Evolutionary conservation across 2,113 vertebrate species (phyloP).

Genomic region (Struthidea cinerea): DNA sequence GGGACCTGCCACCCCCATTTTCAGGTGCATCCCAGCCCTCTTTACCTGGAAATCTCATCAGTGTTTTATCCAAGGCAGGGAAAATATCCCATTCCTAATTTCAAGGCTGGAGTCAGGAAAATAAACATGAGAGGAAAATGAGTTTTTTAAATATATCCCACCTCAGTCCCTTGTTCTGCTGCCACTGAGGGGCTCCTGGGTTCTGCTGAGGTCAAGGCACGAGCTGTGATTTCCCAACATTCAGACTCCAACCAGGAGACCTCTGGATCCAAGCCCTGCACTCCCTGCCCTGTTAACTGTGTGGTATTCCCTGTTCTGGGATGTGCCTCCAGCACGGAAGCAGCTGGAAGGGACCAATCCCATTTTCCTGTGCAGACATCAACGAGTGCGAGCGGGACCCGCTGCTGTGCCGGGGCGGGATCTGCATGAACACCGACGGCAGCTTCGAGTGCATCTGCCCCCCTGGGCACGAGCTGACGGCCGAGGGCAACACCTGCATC

Average conservation of each 20-base stretch:
- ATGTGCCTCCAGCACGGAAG: neutral
- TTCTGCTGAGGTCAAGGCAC: neutral
- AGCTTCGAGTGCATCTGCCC: slow-evolving; percentile 91
- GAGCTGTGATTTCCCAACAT: neutral
- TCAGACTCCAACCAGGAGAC: neutral
- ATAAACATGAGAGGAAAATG: neutral
- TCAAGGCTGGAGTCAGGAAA: neutral
- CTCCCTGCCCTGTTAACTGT: neutral
- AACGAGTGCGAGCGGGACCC: slow-evolving; percentile 89
- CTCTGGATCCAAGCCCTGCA: accelerated
- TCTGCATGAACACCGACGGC: slow-evolving; percentile 88
- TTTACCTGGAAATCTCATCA: neutral
- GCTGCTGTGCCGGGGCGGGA: slow-evolving; percentile 84
- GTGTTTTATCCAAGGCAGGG: neutral
- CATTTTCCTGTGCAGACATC: slow-evolving; percentile 73
- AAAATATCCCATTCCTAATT: neutral
- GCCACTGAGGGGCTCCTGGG: neutral
- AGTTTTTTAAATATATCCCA: neutral
- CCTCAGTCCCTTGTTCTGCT: neutral
- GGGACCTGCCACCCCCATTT: neutral
- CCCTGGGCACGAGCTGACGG: slow-evolving; percentile 78
- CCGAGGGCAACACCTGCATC: slow-evolving; percentile 81
- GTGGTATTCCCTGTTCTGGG: neutral
- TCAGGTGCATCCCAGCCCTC: neutral
- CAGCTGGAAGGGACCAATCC: neutral